Evolutionary conservation across 1,140 invertebrate species (phyloP).

Genomic region (Formica selysi): DNA sequence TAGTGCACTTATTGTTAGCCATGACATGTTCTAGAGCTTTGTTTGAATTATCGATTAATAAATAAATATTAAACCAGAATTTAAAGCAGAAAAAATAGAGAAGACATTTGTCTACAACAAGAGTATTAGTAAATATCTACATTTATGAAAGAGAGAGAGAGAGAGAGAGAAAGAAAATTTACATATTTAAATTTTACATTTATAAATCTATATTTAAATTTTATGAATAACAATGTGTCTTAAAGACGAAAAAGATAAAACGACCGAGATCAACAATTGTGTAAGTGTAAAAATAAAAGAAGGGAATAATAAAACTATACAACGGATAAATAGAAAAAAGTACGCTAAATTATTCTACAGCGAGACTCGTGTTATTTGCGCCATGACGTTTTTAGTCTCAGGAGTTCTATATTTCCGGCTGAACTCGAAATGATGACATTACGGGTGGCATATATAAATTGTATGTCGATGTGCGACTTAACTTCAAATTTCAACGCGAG

Average conservation of each 20-base stretch:
- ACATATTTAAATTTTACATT: not conserved
- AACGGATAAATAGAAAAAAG: not conserved
- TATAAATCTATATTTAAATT: not conserved
- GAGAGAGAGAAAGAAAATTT: too few relatives aligned
- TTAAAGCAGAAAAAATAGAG: slow-evolving; percentile 30
- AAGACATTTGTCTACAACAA: slow-evolving; percentile 35
- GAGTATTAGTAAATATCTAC: not conserved
- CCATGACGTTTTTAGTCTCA: not conserved
- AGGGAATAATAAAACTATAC: not conserved
- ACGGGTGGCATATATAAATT: not conserved
- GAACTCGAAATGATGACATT: not conserved
- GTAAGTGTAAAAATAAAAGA: not conserved
- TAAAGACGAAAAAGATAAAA: not conserved
- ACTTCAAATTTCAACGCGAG: slow-evolving; percentile 25
- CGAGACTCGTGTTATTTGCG: not conserved
- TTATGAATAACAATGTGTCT: not conserved
- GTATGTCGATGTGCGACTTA: not conserved
- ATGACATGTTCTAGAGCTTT: not conserved
- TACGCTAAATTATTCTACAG: not conserved
- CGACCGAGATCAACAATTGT: not conserved
- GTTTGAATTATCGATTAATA: slow-evolving; percentile 61
- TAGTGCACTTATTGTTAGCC: not conserved
- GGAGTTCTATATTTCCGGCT: not conserved
- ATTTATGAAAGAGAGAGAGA: not conserved
- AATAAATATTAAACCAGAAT: not conserved